Evolutionary conservation across 2,888 invertebrate species (phyloP).

Genomic region (Petrolisthes cinctipes): DNA sequence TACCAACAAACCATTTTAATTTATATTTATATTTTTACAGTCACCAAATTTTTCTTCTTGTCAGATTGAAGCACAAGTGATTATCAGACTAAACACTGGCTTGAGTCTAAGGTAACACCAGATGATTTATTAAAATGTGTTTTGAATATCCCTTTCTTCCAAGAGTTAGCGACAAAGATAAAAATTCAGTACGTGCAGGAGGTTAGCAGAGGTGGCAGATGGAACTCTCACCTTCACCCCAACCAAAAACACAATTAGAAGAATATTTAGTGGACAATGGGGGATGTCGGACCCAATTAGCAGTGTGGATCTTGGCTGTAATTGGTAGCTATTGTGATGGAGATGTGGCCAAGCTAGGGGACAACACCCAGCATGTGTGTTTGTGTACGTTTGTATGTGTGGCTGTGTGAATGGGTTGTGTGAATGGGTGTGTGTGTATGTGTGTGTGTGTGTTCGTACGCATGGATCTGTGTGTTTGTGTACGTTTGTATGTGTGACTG

Average conservation of each 20-base stretch:
- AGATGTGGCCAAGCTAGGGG: background rate
- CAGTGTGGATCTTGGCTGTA: conserved; percentile 4
- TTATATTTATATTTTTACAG: too few species aligned
- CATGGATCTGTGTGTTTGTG: background rate
- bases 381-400: background rate
- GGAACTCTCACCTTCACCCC: background rate
- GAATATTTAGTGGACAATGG: conserved; percentile 3
- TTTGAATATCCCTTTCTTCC: too few species aligned
- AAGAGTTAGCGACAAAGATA: too few species aligned
- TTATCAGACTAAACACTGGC: too few species aligned
- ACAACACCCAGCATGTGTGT: background rate
- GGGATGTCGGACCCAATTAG: conserved; percentile 11
- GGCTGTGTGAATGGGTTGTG: background rate
- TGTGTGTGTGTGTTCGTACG: background rate
- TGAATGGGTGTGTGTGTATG: background rate
- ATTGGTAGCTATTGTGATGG: conserved; percentile 13
- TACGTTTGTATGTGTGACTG: background rate
- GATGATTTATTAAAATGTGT: too few species aligned
- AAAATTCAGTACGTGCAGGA: too few species aligned
- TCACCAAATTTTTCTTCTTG: too few species aligned
- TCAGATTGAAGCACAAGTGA: too few species aligned
- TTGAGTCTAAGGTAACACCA: too few species aligned
- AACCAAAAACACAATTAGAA: background rate
- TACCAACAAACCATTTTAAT: too few species aligned
- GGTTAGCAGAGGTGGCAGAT: too few species aligned